Conservation (phyloP, 2,888 invertebrate genomes). For the Liposcelis brunnea region DNA sequence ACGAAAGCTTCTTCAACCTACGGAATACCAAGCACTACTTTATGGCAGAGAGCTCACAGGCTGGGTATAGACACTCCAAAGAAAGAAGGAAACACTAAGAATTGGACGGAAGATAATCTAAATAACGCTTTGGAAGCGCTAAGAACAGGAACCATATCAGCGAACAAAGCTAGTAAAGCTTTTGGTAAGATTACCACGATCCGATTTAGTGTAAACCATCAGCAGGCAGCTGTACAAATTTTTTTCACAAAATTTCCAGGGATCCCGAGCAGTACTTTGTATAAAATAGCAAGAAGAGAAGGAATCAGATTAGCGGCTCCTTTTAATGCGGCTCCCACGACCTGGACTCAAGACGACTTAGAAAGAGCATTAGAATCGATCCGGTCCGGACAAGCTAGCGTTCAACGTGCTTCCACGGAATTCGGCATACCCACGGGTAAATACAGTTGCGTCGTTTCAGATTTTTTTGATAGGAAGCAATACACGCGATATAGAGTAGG, state of each 20-base stretch:
- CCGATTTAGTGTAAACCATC: too few relatives aligned
- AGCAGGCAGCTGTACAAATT: too few relatives aligned
- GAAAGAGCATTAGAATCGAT: slow-evolving; percentile 68
- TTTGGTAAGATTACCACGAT: slow-evolving; percentile 53
- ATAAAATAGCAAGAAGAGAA: slow-evolving; percentile 79
- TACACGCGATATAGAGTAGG: too few relatives aligned
- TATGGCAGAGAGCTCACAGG: slow-evolving; percentile 74
- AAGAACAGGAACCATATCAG: slow-evolving; percentile 69
- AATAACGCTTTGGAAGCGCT: slow-evolving; percentile 67
- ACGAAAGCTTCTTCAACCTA: slow-evolving; percentile 73
- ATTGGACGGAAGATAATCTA: slow-evolving; percentile 73
- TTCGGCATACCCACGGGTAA: slow-evolving; percentile 72
- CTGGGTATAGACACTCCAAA: slow-evolving; percentile 82
- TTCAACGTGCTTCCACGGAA: slow-evolving; percentile 70
- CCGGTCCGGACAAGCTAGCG: slow-evolving; percentile 60
- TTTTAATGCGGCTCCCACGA: slow-evolving; percentile 78
- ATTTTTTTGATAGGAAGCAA: not conserved
- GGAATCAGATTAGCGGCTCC: slow-evolving; percentile 78
- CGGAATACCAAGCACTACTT: slow-evolving; percentile 77
- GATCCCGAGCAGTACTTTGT: slow-evolving; percentile 78
- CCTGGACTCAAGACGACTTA: slow-evolving; percentile 72
- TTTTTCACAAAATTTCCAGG: too few relatives aligned
- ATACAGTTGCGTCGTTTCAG: slow-evolving; percentile 13
- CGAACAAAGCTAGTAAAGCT: slow-evolving; percentile 81
- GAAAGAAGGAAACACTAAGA: slow-evolving; percentile 71